These are phyloP conservation scores for Monochamus alternatus DNA, from an alignment of 2,888 invertebrate genomes.

Conservation along the genomic window DNA sequence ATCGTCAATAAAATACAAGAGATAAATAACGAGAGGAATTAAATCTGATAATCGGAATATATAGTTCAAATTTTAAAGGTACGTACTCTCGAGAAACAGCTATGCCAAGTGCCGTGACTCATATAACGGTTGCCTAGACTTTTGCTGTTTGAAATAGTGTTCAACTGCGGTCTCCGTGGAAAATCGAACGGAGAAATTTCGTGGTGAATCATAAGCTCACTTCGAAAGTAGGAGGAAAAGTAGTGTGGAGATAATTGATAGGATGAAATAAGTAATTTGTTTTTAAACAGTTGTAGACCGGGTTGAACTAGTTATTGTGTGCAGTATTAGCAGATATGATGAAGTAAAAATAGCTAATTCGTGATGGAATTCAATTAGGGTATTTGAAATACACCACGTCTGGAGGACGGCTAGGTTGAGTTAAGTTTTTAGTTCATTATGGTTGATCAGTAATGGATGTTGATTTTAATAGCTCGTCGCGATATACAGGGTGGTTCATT, in stretches of 20 bases:
- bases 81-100: constrained; percentile 19
- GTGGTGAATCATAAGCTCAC: background rate
- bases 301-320: background rate
- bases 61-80: constrained; percentile 5
- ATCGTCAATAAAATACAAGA: too few species aligned
- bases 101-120: constrained; percentile 13
- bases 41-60: background rate
- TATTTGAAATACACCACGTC: background rate
- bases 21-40: background rate
- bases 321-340: too few species aligned
- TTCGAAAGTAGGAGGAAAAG: constrained; percentile 2
- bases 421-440: too few species aligned
- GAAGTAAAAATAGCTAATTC: background rate
- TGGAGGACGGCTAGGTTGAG: background rate
- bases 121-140: constrained; percentile 29
- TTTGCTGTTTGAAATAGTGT: constrained; percentile 17
- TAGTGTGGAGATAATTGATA: background rate
- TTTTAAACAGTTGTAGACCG: background rate
- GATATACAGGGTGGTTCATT: too few species aligned
- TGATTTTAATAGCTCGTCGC: too few species aligned
- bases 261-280: background rate
- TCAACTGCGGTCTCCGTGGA: constrained; percentile 3
- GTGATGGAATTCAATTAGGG: constrained; percentile 1
- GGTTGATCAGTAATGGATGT: too few species aligned
- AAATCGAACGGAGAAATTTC: constrained; percentile 14